phyloP scores from a whole-genome alignment of 2,888 invertebrate species.

The Notodonta dromedarius region DNA sequence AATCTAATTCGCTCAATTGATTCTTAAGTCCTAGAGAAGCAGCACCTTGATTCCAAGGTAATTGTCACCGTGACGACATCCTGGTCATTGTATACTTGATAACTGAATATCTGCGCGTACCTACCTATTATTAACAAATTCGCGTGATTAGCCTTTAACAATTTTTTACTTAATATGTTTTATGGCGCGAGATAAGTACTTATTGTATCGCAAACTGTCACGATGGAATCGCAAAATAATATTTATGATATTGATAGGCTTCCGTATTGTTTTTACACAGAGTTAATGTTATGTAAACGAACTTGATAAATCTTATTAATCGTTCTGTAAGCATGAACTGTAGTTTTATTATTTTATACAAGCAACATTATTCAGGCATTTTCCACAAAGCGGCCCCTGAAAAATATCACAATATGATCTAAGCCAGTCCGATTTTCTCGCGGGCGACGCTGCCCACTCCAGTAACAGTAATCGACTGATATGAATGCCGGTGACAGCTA shows the following conservation, averaged over 20 bases:
- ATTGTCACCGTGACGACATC: neutral
- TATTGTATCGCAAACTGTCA: neutral
- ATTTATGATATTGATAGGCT: slow-evolving; percentile 8
- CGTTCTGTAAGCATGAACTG: too few relatives aligned
- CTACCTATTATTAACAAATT: too few relatives aligned
- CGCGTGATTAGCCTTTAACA: neutral
- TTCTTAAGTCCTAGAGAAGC: too few relatives aligned
- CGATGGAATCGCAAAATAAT: neutral
- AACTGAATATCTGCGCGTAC: too few relatives aligned
- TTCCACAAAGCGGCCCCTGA: too few relatives aligned
- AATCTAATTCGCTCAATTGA: too few relatives aligned
- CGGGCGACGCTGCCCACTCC: slow-evolving; percentile 14
- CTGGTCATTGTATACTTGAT: too few relatives aligned
- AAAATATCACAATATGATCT: neutral
- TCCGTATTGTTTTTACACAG: neutral
- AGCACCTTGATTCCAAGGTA: too few relatives aligned
- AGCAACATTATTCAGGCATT: too few relatives aligned
- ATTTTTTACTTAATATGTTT: neutral
- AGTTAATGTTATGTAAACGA: too few relatives aligned
- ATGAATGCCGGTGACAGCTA: slow-evolving; percentile 27
- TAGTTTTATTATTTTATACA: too few relatives aligned
- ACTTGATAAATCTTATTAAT: too few relatives aligned
- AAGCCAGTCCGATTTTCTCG: slow-evolving; percentile 15
- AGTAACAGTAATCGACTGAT: slow-evolving; percentile 12
- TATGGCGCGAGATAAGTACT: neutral